phyloP scores from a whole-genome alignment of 2,797 vertebrate species.

The Lepus townsendii region DNA sequence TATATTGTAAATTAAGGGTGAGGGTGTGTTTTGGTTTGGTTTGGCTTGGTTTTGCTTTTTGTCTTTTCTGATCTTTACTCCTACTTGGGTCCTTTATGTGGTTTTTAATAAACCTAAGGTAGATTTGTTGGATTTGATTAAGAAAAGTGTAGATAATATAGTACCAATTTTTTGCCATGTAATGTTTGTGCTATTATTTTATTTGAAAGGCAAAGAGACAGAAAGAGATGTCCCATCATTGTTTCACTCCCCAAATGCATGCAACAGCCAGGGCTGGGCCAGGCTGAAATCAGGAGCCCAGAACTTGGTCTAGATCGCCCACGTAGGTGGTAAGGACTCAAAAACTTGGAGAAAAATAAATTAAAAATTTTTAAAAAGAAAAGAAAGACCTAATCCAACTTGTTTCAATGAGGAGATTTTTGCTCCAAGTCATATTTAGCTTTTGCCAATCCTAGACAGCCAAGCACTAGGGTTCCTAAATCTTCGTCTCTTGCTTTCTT shows the following conservation, averaged over 20 bases:
- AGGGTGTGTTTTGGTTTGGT: not conserved
- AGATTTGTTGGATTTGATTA: constrained; percentile 4
- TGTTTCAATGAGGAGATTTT: constrained; percentile 10
- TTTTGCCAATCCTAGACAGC: not conserved
- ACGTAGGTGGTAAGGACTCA: too few relatives aligned
- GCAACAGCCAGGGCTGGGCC: too few relatives aligned
- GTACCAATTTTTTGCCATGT: not conserved
- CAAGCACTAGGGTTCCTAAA: not conserved
- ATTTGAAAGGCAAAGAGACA: too few relatives aligned
- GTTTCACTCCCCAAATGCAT: too few relatives aligned
- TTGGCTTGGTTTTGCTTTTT: not conserved
- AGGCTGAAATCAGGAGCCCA: too few relatives aligned
- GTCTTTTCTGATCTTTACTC: not conserved
- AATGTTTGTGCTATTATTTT: not conserved
- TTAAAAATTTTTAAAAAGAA: too few relatives aligned
- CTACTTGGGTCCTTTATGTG: not conserved
- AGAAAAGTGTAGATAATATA: not conserved
- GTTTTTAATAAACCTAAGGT: constrained; percentile 33
- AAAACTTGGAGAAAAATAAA: too few relatives aligned
- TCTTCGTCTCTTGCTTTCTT: not conserved
- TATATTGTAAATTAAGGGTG: not conserved
- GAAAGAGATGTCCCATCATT: too few relatives aligned
- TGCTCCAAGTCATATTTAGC: not conserved
- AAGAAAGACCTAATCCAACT: not conserved
- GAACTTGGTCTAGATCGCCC: too few relatives aligned